These are phyloP conservation scores for Remorina albescens DNA, from an alignment of 2,797 vertebrate species.

Conservation along the genomic window DNA sequence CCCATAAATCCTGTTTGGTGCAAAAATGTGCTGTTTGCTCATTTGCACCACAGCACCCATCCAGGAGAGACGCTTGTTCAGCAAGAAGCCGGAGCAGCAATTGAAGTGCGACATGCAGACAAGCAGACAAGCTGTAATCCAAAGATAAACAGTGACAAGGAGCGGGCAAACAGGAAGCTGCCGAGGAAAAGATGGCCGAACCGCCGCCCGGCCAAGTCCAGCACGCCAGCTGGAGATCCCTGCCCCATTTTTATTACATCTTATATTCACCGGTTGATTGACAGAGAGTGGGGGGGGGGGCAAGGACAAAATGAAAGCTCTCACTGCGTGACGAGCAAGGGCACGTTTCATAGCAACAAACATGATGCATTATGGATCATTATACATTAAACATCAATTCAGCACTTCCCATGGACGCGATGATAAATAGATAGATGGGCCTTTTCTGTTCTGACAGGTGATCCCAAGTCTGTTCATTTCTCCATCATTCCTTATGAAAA, in stretches of 20 bases:
- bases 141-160: slow-evolving; percentile 81
- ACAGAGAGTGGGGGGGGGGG: slow-evolving; percentile 60
- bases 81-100: slow-evolving; percentile 70
- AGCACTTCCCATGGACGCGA: not conserved
- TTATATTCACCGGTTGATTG: slow-evolving; percentile 66
- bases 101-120: slow-evolving; percentile 74
- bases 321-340: slow-evolving; percentile 24
- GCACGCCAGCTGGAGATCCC: slow-evolving; percentile 69
- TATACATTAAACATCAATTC: slow-evolving; percentile 38
- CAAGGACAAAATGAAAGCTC: slow-evolving; percentile 45
- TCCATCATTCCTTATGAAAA: slow-evolving; percentile 36
- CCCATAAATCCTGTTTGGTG: slow-evolving; percentile 52
- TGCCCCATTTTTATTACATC: slow-evolving; percentile 66
- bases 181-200: slow-evolving; percentile 66
- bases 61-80: slow-evolving; percentile 77
- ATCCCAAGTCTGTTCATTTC: no score
- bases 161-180: slow-evolving; percentile 72
- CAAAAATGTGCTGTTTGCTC: slow-evolving; percentile 65
- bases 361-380: slow-evolving; percentile 36
- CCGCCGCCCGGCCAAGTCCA: slow-evolving; percentile 61
- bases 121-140: slow-evolving; percentile 81
- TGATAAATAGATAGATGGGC: not conserved
- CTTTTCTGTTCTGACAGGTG: no score
- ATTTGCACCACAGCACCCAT: slow-evolving; percentile 62
- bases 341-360: slow-evolving; percentile 57